Evolutionary conservation across 1,140 invertebrate species (phyloP).

Genomic region (Theocolax elegans): DNA sequence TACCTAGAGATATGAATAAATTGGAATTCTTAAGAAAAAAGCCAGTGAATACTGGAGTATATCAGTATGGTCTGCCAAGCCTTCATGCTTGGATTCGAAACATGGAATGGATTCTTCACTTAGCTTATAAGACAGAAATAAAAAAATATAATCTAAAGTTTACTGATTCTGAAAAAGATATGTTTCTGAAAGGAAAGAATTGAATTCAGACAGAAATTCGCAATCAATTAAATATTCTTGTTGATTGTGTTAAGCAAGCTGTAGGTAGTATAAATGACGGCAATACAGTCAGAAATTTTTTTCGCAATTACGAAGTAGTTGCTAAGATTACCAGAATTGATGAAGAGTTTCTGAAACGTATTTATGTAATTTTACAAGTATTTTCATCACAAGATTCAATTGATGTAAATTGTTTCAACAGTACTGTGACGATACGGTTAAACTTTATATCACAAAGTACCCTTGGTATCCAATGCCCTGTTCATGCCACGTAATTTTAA

Average conservation of each 20-base stretch:
- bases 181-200: neutral
- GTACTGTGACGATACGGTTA: neutral
- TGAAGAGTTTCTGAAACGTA: neutral
- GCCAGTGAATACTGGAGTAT: neutral
- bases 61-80: conserved; percentile 9
- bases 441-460: too few species aligned
- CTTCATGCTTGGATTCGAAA: conserved; percentile 23
- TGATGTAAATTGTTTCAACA: neutral
- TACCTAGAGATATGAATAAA: conserved; percentile 10
- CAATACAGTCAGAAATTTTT: conserved; percentile 43
- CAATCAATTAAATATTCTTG: conserved; percentile 3
- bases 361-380: neutral
- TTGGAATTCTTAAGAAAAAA: neutral
- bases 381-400: neutral
- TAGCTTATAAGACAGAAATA: conserved; percentile 8
- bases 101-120: conserved; percentile 12
- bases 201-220: neutral
- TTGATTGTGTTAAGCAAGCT: conserved; percentile 45
- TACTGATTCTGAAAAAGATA: neutral
- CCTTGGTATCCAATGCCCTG: neutral
- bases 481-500: conserved; percentile 14
- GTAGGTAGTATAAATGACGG: neutral
- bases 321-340: neutral
- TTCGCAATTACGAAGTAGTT: conserved; percentile 26
- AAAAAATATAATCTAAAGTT: conserved; percentile 7